These are phyloP conservation scores for Ceyx cyanopectus DNA, from an alignment of 2,113 vertebrate species.

Conservation along the genomic window DNA sequence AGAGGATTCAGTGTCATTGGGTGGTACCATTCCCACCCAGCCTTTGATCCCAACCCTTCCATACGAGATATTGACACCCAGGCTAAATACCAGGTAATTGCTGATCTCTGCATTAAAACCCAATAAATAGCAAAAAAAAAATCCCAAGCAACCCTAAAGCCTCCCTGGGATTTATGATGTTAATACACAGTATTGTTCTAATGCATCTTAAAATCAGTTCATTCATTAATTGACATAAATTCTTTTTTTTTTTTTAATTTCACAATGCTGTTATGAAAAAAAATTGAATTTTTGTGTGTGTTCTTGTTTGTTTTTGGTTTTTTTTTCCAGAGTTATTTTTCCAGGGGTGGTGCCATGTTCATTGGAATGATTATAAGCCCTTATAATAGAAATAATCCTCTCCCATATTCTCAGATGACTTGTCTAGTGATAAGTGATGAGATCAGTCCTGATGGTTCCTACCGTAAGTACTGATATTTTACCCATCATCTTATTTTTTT, in stretches of 20 bases:
- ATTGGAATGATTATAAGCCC: slow-evolving; percentile 98
- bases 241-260: neutral
- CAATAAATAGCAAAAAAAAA: neutral
- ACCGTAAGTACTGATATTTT: slow-evolving; percentile 82
- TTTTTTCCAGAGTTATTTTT: slow-evolving; percentile 92
- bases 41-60: slow-evolving; percentile 95
- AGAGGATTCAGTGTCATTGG: slow-evolving; percentile 90
- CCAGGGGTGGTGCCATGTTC: slow-evolving; percentile 94
- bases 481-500: neutral
- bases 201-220: accelerated
- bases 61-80: slow-evolving; percentile 95
- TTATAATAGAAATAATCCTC: slow-evolving; percentile 91
- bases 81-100: slow-evolving; percentile 93
- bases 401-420: slow-evolving; percentile 93
- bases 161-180: accelerated
- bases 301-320: neutral
- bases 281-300: neutral
- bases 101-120: accelerated
- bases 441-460: slow-evolving; percentile 81
- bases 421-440: slow-evolving; percentile 93
- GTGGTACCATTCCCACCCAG: slow-evolving; percentile 98
- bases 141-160: accelerated
- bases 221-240: accelerated
- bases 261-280: neutral
- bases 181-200: accelerated